These are phyloP conservation scores for Myotis yumanensis DNA, from an alignment of 2,113 vertebrate species.

Conservation along the genomic window DNA sequence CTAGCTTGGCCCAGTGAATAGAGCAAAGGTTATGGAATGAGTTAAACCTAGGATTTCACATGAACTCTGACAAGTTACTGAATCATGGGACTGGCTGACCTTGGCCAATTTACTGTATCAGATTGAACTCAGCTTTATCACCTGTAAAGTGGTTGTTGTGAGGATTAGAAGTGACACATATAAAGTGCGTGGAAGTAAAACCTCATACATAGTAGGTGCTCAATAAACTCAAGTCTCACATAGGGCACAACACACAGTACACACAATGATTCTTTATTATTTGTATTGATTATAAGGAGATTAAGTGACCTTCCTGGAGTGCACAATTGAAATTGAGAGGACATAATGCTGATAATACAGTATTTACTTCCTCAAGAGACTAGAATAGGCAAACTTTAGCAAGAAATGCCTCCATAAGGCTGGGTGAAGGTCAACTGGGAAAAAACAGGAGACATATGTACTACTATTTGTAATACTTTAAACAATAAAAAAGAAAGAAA, in stretches of 20 bases:
- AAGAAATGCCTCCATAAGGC: conserved; percentile 1
- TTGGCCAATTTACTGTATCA: conserved; percentile 41
- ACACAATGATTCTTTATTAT: background rate
- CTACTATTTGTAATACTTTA: too few relatives aligned
- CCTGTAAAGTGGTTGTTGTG: background rate
- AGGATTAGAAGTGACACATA: background rate
- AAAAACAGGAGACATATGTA: too few relatives aligned
- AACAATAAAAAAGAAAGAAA: background rate
- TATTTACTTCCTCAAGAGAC: conserved; percentile 6
- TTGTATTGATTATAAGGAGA: conserved; percentile 33
- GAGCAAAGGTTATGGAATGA: conserved; percentile 40
- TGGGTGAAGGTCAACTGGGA: too few relatives aligned
- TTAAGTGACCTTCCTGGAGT: background rate
- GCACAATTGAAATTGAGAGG: conserved; percentile 37
- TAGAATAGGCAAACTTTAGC: background rate
- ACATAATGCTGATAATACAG: background rate
- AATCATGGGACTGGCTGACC: conserved; percentile 12
- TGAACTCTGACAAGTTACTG: background rate
- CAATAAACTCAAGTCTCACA: background rate
- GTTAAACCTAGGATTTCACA: conserved; percentile 8
- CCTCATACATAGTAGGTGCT: background rate
- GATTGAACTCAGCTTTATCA: background rate
- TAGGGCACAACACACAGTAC: background rate
- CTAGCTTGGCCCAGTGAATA: conserved; percentile 25
- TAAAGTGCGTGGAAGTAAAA: background rate